Conservation (phyloP, 2,888 invertebrate genomes). For the Morpho achilles region DNA sequence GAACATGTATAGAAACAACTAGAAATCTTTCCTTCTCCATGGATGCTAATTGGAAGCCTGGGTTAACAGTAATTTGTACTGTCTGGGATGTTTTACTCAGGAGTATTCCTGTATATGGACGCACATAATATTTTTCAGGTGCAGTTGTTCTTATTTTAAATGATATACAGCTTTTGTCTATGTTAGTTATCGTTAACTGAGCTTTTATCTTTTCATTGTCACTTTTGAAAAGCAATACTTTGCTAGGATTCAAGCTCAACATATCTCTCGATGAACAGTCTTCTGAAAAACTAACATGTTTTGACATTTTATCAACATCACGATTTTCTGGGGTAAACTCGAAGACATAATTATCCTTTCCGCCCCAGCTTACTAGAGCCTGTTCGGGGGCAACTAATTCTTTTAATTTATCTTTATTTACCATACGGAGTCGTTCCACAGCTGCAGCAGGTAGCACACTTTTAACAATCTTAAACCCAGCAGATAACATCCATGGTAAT, state of each 20-base stretch:
- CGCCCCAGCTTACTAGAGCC: constrained; percentile 86
- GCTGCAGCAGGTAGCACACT: constrained; percentile 89
- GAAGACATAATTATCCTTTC: constrained; percentile 83
- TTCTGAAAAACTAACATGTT: constrained; percentile 25
- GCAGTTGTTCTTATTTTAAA: constrained; percentile 93
- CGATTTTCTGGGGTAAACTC: constrained; percentile 80
- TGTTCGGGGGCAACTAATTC: constrained; percentile 85
- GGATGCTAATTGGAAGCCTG: constrained; percentile 80
- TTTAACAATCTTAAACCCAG: constrained; percentile 92
- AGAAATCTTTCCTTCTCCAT: constrained; percentile 89
- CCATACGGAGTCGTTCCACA: constrained; percentile 88
- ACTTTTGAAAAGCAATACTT: constrained; percentile 81
- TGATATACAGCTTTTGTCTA: constrained; percentile 52
- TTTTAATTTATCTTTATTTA: constrained; percentile 83
- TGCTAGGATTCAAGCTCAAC: constrained; percentile 78
- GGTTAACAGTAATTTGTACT: constrained; percentile 83
- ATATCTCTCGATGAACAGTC: constrained; percentile 50
- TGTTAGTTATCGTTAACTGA: constrained; percentile 81
- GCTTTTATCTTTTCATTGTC: constrained; percentile 80
- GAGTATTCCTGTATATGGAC: constrained; percentile 87
- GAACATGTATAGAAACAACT: constrained; percentile 84
- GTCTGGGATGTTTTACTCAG: constrained; percentile 76
- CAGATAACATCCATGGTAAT: constrained; percentile 93
- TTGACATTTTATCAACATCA: constrained; percentile 25
- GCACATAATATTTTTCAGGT: constrained; percentile 92